Percentiles rank a stretch among this genome's conserved stretches.
Conservation (phyloP, 1,140 invertebrate species). For the Hylyphantes graminicola region DNA sequence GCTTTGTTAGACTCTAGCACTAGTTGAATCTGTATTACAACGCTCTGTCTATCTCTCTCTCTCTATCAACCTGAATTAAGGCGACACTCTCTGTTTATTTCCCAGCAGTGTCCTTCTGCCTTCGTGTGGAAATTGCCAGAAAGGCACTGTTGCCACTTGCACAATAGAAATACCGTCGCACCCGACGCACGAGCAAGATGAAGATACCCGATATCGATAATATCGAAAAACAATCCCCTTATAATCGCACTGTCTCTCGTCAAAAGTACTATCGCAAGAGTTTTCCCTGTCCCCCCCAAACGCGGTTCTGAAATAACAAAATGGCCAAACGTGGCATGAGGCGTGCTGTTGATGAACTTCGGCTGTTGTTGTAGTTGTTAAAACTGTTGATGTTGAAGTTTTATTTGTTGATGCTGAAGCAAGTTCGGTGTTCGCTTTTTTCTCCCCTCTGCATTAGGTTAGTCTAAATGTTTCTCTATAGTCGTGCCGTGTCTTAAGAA, state of each 20-base stretch:
- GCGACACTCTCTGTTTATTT: not conserved
- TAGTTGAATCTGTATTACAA: not conserved
- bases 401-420: too few relatives aligned
- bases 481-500: too few relatives aligned
- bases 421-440: too few relatives aligned
- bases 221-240: not conserved
- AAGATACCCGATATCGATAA: constrained; percentile 12
- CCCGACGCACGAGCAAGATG: constrained; percentile 33
- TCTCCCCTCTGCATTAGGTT: too few relatives aligned
- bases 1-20: not conserved
- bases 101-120: constrained; percentile 44
- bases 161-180: constrained; percentile 6
- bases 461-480: too few relatives aligned
- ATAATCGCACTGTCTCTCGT: not conserved
- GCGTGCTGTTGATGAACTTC: not conserved
- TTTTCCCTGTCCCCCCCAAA: not conserved
- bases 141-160: constrained; percentile 26
- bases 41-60: not conserved
- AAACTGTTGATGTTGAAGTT: too few relatives aligned
- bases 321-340: not conserved
- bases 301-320: not conserved
- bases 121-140: constrained; percentile 55
- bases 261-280: constrained; percentile 37
- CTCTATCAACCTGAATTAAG: not conserved
- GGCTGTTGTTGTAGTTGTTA: too few relatives aligned